Evolutionary conservation across 2,797 vertebrate genomes (phyloP).

Genomic region (Vultur gryphus): DNA sequence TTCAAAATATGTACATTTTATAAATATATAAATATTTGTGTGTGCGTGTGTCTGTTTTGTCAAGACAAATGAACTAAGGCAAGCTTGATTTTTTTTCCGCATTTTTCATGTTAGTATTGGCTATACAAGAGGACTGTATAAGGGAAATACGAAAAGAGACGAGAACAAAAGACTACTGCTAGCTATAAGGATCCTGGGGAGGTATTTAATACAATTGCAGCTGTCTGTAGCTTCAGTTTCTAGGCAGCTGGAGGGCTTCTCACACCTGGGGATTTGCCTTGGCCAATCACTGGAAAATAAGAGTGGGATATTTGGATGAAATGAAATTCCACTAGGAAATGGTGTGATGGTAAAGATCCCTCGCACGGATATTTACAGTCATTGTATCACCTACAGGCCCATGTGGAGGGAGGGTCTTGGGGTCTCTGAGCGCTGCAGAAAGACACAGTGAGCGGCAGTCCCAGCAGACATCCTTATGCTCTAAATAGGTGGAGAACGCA

Average conservation of each 20-base stretch:
- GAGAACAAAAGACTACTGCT: not conserved
- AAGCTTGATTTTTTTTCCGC: not conserved
- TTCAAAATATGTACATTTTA: not conserved
- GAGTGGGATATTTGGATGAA: not conserved
- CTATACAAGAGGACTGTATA: not conserved
- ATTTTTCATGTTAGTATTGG: not conserved
- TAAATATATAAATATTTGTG: not conserved
- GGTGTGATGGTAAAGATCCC: not conserved
- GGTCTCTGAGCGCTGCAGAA: not conserved
- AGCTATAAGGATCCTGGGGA: not conserved
- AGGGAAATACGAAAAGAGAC: not conserved
- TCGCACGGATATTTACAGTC: not conserved
- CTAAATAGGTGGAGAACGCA: not conserved
- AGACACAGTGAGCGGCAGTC: not conserved
- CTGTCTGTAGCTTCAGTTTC: not conserved
- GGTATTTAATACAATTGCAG: not conserved
- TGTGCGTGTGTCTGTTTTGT: not conserved
- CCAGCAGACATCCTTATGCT: not conserved
- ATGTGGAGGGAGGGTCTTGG: not conserved
- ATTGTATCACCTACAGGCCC: not conserved
- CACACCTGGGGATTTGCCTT: not conserved
- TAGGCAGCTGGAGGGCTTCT: not conserved
- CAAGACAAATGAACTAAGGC: not conserved
- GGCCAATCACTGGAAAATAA: not conserved
- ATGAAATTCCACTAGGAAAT: not conserved